These are phyloP conservation scores for Anas acuta DNA, from an alignment of 2,797 vertebrate genomes.

Conservation along the genomic window DNA sequence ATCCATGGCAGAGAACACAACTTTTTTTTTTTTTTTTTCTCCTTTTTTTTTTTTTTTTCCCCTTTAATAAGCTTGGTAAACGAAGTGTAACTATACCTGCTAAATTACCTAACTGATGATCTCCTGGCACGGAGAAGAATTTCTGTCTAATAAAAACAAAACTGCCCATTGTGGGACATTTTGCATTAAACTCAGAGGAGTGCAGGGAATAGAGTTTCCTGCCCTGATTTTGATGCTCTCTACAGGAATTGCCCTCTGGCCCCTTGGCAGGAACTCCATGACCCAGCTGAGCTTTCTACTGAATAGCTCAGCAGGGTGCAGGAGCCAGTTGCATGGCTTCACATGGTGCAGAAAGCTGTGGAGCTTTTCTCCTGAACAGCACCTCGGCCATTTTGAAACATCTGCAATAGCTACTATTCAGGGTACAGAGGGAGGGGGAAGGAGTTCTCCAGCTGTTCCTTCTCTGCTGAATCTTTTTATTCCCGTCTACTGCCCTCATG, in stretches of 20 bases:
- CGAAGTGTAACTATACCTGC: conserved; percentile 53
- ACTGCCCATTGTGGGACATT: conserved; percentile 46
- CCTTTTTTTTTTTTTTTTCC: not conserved
- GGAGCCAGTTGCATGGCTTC: conserved; percentile 59
- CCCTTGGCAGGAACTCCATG: conserved; percentile 62
- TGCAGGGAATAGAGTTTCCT: conserved; percentile 36
- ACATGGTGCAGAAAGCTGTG: conserved; percentile 48
- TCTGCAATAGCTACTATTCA: conserved; percentile 60
- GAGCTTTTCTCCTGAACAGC: conserved; percentile 56
- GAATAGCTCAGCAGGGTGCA: conserved; percentile 69
- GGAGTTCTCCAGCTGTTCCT: conserved; percentile 68
- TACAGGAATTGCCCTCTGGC: conserved; percentile 69
- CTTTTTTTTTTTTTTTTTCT: not conserved
- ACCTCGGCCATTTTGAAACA: conserved; percentile 55
- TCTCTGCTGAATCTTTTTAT: conserved; percentile 62
- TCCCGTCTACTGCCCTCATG: conserved; percentile 48
- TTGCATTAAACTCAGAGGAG: conserved; percentile 36
- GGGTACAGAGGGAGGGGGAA: not conserved
- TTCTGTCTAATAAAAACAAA: conserved; percentile 61
- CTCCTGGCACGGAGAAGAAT: conserved; percentile 16
- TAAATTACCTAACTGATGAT: conserved; percentile 48
- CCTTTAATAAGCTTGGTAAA: conserved; percentile 44
- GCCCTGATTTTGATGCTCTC: conserved; percentile 66
- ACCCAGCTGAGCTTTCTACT: conserved; percentile 69
- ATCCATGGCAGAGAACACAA: not conserved